These are phyloP conservation scores for Pteruthius melanotis DNA, from an alignment of 2,113 vertebrate genomes.

Conservation along the genomic window DNA sequence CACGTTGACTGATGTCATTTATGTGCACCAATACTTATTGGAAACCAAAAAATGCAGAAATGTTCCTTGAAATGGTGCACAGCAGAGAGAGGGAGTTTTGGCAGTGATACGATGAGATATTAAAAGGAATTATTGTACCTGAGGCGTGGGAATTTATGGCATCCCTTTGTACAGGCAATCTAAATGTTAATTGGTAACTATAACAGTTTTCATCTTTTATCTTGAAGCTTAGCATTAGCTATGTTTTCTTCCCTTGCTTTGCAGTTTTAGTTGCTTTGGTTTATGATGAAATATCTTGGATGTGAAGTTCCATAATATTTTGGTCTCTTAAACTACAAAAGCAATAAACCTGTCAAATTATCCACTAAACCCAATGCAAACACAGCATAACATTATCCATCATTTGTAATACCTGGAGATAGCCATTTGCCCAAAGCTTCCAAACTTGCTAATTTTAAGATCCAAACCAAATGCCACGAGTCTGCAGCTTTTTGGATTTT, in stretches of 20 bases:
- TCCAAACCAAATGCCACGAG: not conserved
- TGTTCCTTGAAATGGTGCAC: not conserved
- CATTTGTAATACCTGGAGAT: not conserved
- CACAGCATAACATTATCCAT: not conserved
- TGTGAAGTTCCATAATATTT: not conserved
- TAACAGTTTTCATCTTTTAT: conserved; percentile 30
- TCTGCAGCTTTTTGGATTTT: not conserved
- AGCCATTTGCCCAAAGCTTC: not conserved
- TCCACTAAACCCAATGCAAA: not conserved
- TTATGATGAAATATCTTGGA: conserved; percentile 5
- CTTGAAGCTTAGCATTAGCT: not conserved
- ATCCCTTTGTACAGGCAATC: conserved; percentile 41
- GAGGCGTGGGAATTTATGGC: conserved; percentile 19
- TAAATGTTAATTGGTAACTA: conserved; percentile 54
- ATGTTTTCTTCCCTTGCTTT: conserved; percentile 3
- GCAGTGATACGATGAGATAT: not conserved
- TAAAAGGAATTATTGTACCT: conserved; percentile 33
- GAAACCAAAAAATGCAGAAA: not conserved
- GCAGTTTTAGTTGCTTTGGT: not conserved
- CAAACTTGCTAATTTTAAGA: not conserved
- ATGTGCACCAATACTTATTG: not conserved
- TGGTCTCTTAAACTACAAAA: not conserved
- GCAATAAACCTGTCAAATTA: not conserved
- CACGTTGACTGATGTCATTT: not conserved
- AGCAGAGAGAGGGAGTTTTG: not conserved